Evolutionary conservation across 2,113 vertebrate genomes (phyloP).

Genomic region (Rhinogobius similis): DNA sequence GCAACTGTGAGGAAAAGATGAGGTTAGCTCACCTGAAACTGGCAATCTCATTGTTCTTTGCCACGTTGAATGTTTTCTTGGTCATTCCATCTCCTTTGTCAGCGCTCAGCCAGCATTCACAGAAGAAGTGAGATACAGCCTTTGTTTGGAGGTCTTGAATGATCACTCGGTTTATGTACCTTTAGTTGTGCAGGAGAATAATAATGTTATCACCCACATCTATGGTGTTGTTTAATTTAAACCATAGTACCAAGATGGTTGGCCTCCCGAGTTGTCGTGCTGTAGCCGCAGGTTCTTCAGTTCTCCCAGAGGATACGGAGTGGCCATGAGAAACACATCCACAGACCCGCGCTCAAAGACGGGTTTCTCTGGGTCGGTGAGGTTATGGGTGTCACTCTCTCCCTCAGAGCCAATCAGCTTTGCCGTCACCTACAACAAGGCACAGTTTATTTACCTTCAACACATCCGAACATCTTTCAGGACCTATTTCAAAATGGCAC

Average conservation of each 20-base stretch:
- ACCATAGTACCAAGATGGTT: slow-evolving; percentile 77
- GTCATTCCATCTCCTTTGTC: slow-evolving; percentile 65
- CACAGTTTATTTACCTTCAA: neutral
- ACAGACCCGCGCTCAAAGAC: slow-evolving; percentile 80
- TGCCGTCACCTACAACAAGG: slow-evolving; percentile 73
- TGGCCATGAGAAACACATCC: slow-evolving; percentile 82
- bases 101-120: slow-evolving; percentile 75
- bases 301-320: slow-evolving; percentile 76
- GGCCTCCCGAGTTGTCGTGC: slow-evolving; percentile 80
- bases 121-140: slow-evolving; percentile 75
- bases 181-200: slow-evolving; percentile 28
- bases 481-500: neutral
- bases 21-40: slow-evolving; percentile 74
- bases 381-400: slow-evolving; percentile 70
- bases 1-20: neutral
- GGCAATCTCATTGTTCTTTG: slow-evolving; percentile 76
- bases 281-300: slow-evolving; percentile 77
- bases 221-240: neutral
- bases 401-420: slow-evolving; percentile 79
- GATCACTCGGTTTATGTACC: slow-evolving; percentile 77
- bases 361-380: slow-evolving; percentile 77
- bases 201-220: neutral
- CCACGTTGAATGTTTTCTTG: slow-evolving; percentile 77
- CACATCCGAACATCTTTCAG: neutral
- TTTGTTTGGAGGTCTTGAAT: slow-evolving; percentile 75